A percentile compares a stretch with the other conserved stretches of the same genome.
Evolutionary conservation across 92 coral and sea anemone genomes (phyloP).

Genomic region (Parazoanthus darwini): DNA sequence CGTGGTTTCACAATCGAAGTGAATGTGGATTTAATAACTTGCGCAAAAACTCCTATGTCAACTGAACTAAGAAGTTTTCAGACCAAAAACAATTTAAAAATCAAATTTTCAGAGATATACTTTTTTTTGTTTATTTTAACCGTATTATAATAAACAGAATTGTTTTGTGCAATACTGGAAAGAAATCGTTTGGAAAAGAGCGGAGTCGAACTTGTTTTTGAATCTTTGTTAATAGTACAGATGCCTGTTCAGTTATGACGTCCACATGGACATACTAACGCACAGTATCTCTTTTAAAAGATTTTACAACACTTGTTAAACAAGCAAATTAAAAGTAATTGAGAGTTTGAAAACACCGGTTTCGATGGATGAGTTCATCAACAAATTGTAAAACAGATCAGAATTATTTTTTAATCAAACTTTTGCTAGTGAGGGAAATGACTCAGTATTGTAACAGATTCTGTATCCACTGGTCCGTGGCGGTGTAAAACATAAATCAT

Average conservation of each 20-base stretch:
- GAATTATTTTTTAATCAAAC: conserved; percentile 9
- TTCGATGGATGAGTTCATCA: background rate
- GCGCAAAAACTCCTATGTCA: background rate
- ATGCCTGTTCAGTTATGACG: background rate
- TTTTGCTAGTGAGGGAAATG: background rate
- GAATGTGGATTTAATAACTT: background rate
- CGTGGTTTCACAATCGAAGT: background rate
- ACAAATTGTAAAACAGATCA: background rate
- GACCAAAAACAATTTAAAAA: background rate
- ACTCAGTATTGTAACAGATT: conserved; percentile 3
- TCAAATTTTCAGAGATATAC: background rate
- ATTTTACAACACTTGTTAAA: background rate
- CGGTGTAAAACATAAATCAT: conserved; percentile 42
- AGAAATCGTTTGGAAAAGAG: too few relatives aligned
- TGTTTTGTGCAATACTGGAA: background rate
- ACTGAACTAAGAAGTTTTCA: too few relatives aligned
- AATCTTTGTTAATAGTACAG: background rate
- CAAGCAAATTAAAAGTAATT: background rate
- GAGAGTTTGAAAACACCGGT: background rate
- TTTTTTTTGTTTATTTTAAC: background rate
- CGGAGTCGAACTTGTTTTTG: background rate
- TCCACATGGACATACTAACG: background rate
- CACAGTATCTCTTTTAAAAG: background rate
- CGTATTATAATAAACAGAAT: background rate
- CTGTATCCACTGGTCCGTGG: background rate